Conservation (phyloP, 2,113 vertebrate species). For the Columba livia region DNA sequence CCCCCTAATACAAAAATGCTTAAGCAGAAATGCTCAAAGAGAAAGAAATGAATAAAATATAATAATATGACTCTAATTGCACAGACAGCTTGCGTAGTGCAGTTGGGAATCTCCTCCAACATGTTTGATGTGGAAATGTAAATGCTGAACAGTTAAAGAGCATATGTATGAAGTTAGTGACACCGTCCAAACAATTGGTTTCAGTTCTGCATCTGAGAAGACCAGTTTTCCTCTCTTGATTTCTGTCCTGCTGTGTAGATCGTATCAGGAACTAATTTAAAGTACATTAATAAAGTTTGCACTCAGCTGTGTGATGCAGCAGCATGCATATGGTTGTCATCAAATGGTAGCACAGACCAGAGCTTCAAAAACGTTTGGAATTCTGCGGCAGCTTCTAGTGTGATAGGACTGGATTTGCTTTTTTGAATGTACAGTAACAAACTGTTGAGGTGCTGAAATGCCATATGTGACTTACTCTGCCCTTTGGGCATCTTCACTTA, state of each 20-base stretch:
- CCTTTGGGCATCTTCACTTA: background rate
- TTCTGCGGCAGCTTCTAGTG: background rate
- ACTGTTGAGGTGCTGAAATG: background rate
- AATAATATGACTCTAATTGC: background rate
- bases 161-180: background rate
- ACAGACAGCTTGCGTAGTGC: background rate
- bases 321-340: conserved; percentile 8
- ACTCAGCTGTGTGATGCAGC: background rate
- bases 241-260: background rate
- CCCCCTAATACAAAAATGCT: background rate
- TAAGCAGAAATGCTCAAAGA: background rate
- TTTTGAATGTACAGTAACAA: background rate
- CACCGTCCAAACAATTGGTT: background rate
- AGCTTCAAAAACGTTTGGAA: background rate
- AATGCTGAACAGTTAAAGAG: background rate
- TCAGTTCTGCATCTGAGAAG: background rate
- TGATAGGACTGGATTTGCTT: background rate
- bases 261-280: conserved; percentile 19
- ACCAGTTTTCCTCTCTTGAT: background rate
- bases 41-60: background rate
- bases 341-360: background rate
- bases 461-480: background rate
- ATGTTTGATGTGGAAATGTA: background rate
- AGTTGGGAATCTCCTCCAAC: background rate
- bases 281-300: background rate